A percentile compares a stretch with the other conserved stretches of the same genome.
These are phyloP conservation scores for Panopea generosa DNA, from an alignment of 2,888 invertebrate genomes.

Conservation along the genomic window DNA sequence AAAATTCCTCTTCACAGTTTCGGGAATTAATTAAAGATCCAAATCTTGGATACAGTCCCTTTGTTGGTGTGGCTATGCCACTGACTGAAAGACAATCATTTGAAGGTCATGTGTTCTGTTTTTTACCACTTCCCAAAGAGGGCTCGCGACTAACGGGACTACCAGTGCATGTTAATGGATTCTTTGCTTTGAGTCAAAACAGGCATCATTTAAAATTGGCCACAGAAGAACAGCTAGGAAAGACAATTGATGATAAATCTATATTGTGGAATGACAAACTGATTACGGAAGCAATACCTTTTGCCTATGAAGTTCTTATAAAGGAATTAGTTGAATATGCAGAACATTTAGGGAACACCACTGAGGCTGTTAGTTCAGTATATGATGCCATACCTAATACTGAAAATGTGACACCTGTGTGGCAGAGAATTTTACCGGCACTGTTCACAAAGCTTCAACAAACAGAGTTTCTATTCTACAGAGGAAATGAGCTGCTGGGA, in stretches of 20 bases:
- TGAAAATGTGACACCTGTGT: constrained; percentile 37
- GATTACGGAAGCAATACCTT: constrained; percentile 74
- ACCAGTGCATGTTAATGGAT: constrained; percentile 82
- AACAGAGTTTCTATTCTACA: background rate
- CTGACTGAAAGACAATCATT: constrained; percentile 3
- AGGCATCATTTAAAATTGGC: constrained; percentile 82
- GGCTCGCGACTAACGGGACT: constrained; percentile 77
- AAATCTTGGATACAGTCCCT: constrained; percentile 34
- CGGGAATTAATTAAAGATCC: constrained; percentile 18
- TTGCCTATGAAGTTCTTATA: constrained; percentile 66
- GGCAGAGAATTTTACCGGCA: constrained; percentile 18
- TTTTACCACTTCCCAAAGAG: constrained; percentile 81
- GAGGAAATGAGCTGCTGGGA: background rate
- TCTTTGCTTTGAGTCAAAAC: constrained; percentile 80
- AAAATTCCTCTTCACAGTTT: constrained; percentile 28
- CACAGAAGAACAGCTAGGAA: constrained; percentile 63
- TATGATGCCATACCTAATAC: constrained; percentile 48
- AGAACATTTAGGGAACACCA: constrained; percentile 18
- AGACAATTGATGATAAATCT: constrained; percentile 67
- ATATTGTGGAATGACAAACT: constrained; percentile 79
- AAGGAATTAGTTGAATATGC: constrained; percentile 41
- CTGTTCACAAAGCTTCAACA: background rate
- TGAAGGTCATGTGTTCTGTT: constrained; percentile 67
- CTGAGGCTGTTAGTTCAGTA: constrained; percentile 20
- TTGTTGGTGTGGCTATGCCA: constrained; percentile 41